phyloP scores from a whole-genome alignment of 1,140 invertebrate genomes.

The Tetraneura akinire region DNA sequence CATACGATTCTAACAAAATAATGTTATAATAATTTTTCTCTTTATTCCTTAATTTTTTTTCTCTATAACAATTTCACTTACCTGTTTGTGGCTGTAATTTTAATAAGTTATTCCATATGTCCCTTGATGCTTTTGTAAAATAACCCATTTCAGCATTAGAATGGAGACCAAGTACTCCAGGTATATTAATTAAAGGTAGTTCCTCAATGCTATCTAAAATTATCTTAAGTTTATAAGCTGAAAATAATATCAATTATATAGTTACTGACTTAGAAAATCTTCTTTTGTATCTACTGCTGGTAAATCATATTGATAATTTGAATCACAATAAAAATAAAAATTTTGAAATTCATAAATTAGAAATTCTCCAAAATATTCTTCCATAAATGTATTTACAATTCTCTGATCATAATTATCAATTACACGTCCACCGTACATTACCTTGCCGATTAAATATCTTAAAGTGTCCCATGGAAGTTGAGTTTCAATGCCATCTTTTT shows the following conservation, averaged over 20 bases:
- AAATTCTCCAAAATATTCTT: conserved; percentile 92
- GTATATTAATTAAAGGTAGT: conserved; percentile 73
- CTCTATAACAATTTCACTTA: not conserved
- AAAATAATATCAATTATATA: not conserved
- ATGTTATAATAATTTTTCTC: not conserved
- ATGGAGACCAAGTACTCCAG: conserved; percentile 88
- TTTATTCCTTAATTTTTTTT: no score
- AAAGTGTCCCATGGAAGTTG: conserved; percentile 83
- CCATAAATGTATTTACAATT: conserved; percentile 83
- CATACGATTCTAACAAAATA: conserved; percentile 13
- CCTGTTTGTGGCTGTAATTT: conserved; percentile 83
- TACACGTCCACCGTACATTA: conserved; percentile 90
- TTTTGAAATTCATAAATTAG: conserved; percentile 85
- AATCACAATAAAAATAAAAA: conserved; percentile 83
- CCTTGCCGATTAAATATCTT: conserved; percentile 89
- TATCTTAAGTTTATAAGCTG: not conserved
- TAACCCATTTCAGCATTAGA: conserved; percentile 83
- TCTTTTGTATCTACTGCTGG: conserved; percentile 71
- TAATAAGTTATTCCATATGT: conserved; percentile 81
- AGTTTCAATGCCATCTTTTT: conserved; percentile 50
- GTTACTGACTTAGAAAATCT: conserved; percentile 64
- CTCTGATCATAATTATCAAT: conserved; percentile 87
- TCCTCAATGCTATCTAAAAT: conserved; percentile 64
- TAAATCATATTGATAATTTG: conserved; percentile 75
- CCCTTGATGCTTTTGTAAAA: conserved; percentile 72